Base-by-base conservation (phyloP, 2,888 invertebrate genomes). In the Aricia artaxerxes region DNA sequence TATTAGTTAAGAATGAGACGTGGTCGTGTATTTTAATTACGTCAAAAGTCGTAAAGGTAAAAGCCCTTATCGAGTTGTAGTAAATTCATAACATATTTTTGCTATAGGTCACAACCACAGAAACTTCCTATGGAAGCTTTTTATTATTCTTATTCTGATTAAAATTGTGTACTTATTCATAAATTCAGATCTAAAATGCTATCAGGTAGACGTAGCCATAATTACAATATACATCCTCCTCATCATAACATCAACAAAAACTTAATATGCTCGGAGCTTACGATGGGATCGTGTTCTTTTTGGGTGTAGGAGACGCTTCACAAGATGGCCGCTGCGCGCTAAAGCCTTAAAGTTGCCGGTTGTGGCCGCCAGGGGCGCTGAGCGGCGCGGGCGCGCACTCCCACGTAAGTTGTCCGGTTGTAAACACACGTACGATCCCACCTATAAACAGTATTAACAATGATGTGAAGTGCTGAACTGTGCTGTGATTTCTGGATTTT, bases 241-340 rank as follows among this genome's bases (percentile, higher is more conserved):
- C 69, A 16, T 69, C 13, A 69, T 13, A 69, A 35, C 35, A 69
- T 31, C 31, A 0, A 69, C 24, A 69, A 69, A 69, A 69, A 38
- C 5, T 69, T 69, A 69, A 69, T 69, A 69, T 16, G 13, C 69
- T 64, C 38, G 13, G 69, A 69, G 13, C 69, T 69, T 69, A 69
- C 7, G 31, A 31, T 13, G 16, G 57, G 64, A 64, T 31, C 64
- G 13, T 38, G 69, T 69, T 69, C 69, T 69, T 69, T 69, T 69
- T 69, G 69, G 69, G 69, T 69, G 13, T 38, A 69, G 35, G 35
- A 69, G 69, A 69, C 69, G 69, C 69, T 38, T 38, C 64, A 91
- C 94, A 94, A 94, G 89, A 94, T 94, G 94, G 94, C 93, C 85
- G 91, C 87, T 94, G 94, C 94, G 93, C 85, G 91, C 87, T 79